Conservation (phyloP, 37 sponge, comb jelly and placozoan species). For the Eunapius fragilis region DNA sequence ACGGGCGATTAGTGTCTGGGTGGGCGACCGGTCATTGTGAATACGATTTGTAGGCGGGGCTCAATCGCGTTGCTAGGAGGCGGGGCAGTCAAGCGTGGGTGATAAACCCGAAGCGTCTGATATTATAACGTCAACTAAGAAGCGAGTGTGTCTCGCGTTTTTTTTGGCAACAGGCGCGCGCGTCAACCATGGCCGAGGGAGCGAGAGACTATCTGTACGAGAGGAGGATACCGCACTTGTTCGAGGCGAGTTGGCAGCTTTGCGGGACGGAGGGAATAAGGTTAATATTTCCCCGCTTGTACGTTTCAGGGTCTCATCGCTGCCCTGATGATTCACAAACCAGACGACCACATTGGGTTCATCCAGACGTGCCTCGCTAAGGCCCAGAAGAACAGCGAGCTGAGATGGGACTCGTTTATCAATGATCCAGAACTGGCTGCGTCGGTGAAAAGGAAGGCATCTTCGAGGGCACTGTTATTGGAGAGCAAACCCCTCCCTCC, state of each 20-base stretch:
- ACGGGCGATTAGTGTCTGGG: neutral
- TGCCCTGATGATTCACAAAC: conserved; percentile 57
- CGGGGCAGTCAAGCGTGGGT: neutral
- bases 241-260: conserved; percentile 54
- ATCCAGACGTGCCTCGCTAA: conserved; percentile 40
- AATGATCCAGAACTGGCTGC: neutral
- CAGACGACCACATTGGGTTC: conserved; percentile 57
- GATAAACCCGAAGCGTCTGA: neutral
- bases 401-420: neutral
- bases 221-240: conserved; percentile 60
- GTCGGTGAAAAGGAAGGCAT: neutral
- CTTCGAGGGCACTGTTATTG: neutral
- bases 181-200: conserved; percentile 8
- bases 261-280: no score
- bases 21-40: neutral
- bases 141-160: no score
- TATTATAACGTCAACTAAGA: no score
- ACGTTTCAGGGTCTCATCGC: conserved; percentile 68
- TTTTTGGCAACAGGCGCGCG: neutral
- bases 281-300: neutral
- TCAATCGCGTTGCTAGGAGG: neutral
- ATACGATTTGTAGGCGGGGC: neutral
- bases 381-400: neutral
- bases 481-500: conserved; percentile 10
- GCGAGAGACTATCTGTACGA: conserved; percentile 59